Percentiles rank a stretch among this genome's conserved stretches.
phyloP scores from a whole-genome alignment of 1,140 invertebrate species.

The Lordiphosa stackelbergi region DNA sequence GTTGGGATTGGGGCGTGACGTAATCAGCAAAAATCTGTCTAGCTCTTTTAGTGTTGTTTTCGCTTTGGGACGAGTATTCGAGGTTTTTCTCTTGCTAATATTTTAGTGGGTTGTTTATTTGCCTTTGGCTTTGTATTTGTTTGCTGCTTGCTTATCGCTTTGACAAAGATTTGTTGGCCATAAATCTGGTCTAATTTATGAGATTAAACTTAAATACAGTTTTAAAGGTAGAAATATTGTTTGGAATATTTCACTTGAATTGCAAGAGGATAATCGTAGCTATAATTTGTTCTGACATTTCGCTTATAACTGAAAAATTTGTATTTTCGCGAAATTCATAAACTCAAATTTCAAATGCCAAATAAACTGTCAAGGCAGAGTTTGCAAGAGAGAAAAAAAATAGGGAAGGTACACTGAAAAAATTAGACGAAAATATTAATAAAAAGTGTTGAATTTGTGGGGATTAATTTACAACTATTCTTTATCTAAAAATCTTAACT shows the following conservation, averaged over 20 bases:
- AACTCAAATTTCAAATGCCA: too few relatives aligned
- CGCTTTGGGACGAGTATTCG: constrained; percentile 13
- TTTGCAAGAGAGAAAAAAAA: too few relatives aligned
- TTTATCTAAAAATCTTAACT: too few relatives aligned
- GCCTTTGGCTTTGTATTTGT: constrained; percentile 23
- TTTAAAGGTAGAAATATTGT: too few relatives aligned
- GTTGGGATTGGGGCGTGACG: constrained; percentile 15
- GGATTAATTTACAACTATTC: too few relatives aligned
- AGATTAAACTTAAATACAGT: constrained; percentile 18
- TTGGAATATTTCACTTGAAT: too few relatives aligned
- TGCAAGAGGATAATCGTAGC: constrained; percentile 27
- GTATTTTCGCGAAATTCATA: constrained; percentile 19
- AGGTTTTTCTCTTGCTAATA: constrained; percentile 25
- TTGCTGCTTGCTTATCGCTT: constrained; percentile 29
- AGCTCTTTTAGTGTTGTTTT: constrained; percentile 31
- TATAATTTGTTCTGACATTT: constrained; percentile 69
- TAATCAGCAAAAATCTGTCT: constrained; percentile 57
- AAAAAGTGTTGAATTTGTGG: too few relatives aligned
- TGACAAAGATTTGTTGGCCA: constrained; percentile 39
- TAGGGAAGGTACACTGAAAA: too few relatives aligned
- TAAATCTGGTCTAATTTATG: constrained; percentile 26
- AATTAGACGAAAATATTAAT: too few relatives aligned
- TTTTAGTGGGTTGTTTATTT: constrained; percentile 63
- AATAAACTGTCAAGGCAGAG: too few relatives aligned
- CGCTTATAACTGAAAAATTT: constrained; percentile 68